Evolutionary conservation across 2,113 vertebrate species (phyloP).

Genomic region (Cynoglossus semilaevis): DNA sequence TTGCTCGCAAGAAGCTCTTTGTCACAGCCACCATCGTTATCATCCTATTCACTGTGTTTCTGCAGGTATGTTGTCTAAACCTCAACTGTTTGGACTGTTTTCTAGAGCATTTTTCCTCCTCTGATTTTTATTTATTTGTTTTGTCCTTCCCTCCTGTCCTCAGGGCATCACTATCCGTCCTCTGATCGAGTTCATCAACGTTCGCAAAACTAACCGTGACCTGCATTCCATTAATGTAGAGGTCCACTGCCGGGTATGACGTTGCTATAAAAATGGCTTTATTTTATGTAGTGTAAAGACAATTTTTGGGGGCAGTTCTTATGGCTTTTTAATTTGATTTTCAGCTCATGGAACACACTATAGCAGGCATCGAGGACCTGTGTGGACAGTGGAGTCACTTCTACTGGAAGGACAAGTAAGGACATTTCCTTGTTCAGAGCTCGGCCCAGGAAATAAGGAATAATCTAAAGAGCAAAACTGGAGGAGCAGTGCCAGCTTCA

Average conservation of each 20-base stretch:
- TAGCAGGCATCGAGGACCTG: constrained; percentile 93
- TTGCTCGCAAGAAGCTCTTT: constrained; percentile 87
- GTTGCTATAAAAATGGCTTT: neutral
- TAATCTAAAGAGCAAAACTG: constrained; percentile 9
- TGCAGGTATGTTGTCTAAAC: constrained; percentile 79
- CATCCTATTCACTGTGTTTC: constrained; percentile 95
- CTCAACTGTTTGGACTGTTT: neutral
- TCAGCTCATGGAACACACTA: constrained; percentile 93
- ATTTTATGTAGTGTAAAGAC: too few species aligned
- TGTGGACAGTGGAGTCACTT: constrained; percentile 98
- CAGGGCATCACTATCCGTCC: constrained; percentile 97
- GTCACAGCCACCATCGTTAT: constrained; percentile 90
- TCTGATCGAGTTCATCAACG: constrained; percentile 89
- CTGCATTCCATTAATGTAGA: constrained; percentile 89
- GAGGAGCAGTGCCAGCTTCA: neutral
- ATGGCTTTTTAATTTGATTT: neutral
- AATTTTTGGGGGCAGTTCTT: too few species aligned
- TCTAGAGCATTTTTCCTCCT: neutral
- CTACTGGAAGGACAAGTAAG: constrained; percentile 98
- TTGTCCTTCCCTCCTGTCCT: neutral
- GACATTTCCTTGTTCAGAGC: neutral
- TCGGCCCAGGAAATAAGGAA: neutral
- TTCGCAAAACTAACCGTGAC: constrained; percentile 90
- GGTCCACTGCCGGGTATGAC: constrained; percentile 88
- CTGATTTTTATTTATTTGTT: neutral